Percentiles rank a stretch among this genome's conserved stretches.
Evolutionary conservation across 1,140 invertebrate species (phyloP).

Genomic region (Gryllus bimaculatus): DNA sequence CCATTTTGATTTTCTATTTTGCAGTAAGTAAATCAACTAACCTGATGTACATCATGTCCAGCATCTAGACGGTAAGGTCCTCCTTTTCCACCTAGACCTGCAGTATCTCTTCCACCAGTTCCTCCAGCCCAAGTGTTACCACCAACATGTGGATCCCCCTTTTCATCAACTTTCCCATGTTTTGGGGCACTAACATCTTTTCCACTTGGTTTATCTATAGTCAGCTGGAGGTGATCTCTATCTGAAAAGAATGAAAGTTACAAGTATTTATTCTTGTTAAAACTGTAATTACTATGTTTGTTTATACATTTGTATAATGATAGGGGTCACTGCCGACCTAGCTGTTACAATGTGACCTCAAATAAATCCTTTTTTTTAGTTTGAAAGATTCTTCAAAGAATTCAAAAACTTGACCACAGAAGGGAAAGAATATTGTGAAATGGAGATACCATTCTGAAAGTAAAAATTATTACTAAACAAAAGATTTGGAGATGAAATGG

Average conservation of each 20-base stretch:
- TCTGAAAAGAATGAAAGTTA: constrained; percentile 26
- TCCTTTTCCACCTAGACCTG: constrained; percentile 87
- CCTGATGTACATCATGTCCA: constrained; percentile 85
- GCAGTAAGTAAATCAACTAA: constrained; percentile 29
- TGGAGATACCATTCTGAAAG: too few species aligned
- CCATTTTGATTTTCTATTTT: too few species aligned
- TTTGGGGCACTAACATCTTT: constrained; percentile 71
- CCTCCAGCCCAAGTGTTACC: constrained; percentile 96
- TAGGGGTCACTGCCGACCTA: too few species aligned
- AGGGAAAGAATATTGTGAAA: too few species aligned
- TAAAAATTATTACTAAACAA: too few species aligned
- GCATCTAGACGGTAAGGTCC: constrained; percentile 86
- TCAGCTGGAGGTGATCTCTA: constrained; percentile 57
- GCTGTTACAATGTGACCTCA: too few species aligned
- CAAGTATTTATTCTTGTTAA: neutral
- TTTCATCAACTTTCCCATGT: constrained; percentile 83
- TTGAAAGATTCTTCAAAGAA: constrained; percentile 9
- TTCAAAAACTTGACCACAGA: too few species aligned
- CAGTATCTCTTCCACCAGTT: constrained; percentile 82
- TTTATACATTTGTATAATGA: too few species aligned
- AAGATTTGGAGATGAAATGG: too few species aligned
- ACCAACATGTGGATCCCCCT: constrained; percentile 84
- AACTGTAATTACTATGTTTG: too few species aligned
- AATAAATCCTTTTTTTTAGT: neutral
- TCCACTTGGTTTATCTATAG: constrained; percentile 60